Evolutionary conservation across 2,113 vertebrate species (phyloP).

Genomic region (Candoia aspera): DNA sequence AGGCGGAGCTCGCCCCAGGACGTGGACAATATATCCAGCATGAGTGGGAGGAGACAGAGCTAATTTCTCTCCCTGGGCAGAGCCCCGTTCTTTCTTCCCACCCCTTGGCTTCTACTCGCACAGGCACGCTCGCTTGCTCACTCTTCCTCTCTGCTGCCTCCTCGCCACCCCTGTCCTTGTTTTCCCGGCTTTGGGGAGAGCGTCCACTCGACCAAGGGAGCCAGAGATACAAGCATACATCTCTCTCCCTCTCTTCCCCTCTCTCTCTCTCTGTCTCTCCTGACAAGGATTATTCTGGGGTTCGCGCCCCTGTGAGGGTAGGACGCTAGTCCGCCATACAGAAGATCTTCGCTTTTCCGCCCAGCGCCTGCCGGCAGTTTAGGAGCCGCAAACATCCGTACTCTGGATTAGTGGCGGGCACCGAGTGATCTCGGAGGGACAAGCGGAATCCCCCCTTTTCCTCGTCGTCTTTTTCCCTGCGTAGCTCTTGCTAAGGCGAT

Average conservation of each 20-base stretch:
- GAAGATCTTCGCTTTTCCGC: background rate
- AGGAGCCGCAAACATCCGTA: background rate
- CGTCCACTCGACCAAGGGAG: background rate
- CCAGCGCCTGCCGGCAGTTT: background rate
- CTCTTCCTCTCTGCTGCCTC: background rate
- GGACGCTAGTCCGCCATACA: background rate
- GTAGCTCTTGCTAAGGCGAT: background rate
- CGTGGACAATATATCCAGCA: constrained; percentile 9
- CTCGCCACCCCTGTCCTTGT: background rate
- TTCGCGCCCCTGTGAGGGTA: background rate
- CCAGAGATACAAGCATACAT: background rate
- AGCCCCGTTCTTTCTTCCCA: background rate
- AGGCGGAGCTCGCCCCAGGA: background rate
- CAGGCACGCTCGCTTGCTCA: background rate
- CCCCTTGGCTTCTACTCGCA: background rate
- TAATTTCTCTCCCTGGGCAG: constrained; percentile 2
- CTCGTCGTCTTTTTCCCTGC: background rate
- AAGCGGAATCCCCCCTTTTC: background rate
- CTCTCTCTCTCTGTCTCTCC: background rate
- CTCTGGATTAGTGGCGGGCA: background rate
- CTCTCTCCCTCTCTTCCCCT: background rate
- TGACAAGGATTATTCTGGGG: background rate
- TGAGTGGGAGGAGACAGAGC: background rate
- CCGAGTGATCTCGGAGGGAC: background rate
- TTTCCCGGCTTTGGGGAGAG: background rate